Base-by-base conservation (phyloP, 2,113 vertebrate species). In the Megaptera novaeangliae region DNA sequence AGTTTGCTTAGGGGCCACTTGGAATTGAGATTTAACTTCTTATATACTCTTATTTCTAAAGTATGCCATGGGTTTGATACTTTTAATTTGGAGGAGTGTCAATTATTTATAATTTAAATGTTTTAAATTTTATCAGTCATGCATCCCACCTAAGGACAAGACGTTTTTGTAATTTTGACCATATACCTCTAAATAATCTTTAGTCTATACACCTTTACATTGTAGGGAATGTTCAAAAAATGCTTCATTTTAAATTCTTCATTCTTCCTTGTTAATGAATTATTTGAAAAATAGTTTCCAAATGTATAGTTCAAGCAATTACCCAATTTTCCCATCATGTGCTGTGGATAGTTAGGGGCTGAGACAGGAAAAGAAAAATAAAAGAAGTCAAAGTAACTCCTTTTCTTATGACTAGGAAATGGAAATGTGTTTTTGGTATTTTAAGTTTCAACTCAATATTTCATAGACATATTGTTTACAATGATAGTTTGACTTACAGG, bases 211-310 rank as follows among this genome's bases (percentile, higher is more conserved):
- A 89, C 8, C 55, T 87, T 57, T 68, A 92, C 66, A 12, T 8
- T n/a, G 12, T 66, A 41, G 6, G 3, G 20, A 6, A 80, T 91
- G 39, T 34, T 75, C n/a, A 72, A 66, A 25, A 93, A 39, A 21
- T 29, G 61, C 66, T 93, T 71, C 12, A 34, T 74, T 91, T 95
- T 87, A 41, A 82, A 86, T 92, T 71, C 9, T 71, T 74, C 27
- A 31, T 81, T 90, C 52, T 84, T 81, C 61, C 84, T 84, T 85
- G 41, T 55, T 94, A 94, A 88, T 75, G 25, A 91, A 59, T 94
- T 91, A 88, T 61, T 93, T 95, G n/a, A 72, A 87, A 66, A 96
- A 95, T 13, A 92, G 34, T 81, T 95, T 94, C 57, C 20, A 89
- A 69, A 64, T 41, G 36, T 69, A 49, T 14, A 88, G 36, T 31